Percentiles rank a stretch among this genome's conserved stretches.
Conservation (phyloP, 1,140 invertebrate genomes). For the Lucilia sericata region DNA sequence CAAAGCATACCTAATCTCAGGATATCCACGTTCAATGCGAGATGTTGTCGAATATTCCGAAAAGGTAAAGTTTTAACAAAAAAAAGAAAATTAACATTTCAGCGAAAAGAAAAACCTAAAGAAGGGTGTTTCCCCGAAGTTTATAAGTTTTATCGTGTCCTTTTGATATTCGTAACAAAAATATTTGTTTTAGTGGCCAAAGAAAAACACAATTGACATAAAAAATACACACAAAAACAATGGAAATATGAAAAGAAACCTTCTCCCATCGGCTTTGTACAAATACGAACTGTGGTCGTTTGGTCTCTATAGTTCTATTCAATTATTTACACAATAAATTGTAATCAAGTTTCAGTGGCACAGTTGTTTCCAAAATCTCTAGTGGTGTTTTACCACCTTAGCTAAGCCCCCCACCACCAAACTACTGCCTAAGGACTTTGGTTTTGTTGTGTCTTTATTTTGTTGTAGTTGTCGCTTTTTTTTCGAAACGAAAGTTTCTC, state of each 20-base stretch:
- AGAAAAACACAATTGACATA: background rate
- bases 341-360: slow-evolving; percentile 17
- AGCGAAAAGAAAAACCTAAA: background rate
- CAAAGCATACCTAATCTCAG: slow-evolving; percentile 94
- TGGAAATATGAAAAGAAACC: background rate
- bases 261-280: background rate
- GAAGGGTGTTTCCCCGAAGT: background rate
- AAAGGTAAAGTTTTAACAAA: slow-evolving; percentile 74
- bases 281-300: background rate
- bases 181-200: slow-evolving; percentile 21
- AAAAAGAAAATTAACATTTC: background rate
- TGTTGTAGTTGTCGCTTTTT: background rate
- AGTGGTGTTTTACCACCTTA: background rate
- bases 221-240: background rate
- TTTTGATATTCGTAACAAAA: background rate
- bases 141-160: background rate
- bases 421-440: too few relatives aligned
- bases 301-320: background rate
- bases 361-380: slow-evolving; percentile 3
- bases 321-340: slow-evolving; percentile 34
- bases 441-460: too few relatives aligned
- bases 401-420: too few relatives aligned
- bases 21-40: slow-evolving; percentile 92
- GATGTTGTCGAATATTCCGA: slow-evolving; percentile 91
- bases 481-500: background rate